Conservation (phyloP, 2,113 vertebrate species). For the Salvelinus alpinus region DNA sequence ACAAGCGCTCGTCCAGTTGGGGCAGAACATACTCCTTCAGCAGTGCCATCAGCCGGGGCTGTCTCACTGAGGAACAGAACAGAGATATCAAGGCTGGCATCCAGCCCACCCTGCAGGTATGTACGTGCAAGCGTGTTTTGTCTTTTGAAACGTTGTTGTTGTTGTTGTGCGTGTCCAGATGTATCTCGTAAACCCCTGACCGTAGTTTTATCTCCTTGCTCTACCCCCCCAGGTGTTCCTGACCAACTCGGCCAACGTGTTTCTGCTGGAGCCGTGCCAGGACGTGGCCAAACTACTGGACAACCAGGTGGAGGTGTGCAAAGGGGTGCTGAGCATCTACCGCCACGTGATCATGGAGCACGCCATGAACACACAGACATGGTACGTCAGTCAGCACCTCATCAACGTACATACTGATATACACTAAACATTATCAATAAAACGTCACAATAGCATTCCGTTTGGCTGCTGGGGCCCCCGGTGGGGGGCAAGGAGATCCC, state of each 20-base stretch:
- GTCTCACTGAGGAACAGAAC: constrained; percentile 85
- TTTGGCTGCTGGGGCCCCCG: too few species aligned
- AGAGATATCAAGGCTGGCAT: constrained; percentile 85
- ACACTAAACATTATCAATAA: too few species aligned
- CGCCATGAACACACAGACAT: constrained; percentile 90
- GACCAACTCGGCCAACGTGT: constrained; percentile 94
- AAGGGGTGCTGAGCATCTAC: constrained; percentile 91
- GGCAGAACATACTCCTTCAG: constrained; percentile 95
- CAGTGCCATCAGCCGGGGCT: constrained; percentile 91
- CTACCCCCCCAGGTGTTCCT: constrained; percentile 85
- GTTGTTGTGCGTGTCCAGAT: too few species aligned
- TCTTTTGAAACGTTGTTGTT: too few species aligned
- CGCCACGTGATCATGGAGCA: constrained; percentile 98
- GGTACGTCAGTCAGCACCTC: constrained; percentile 69
- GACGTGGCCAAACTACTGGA: constrained; percentile 91
- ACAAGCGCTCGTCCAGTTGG: constrained; percentile 96
- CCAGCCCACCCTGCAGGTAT: constrained; percentile 87
- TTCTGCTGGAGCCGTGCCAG: constrained; percentile 91
- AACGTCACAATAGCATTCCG: too few species aligned
- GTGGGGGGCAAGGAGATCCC: too few species aligned
- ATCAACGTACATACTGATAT: too few species aligned
- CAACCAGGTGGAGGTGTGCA: constrained; percentile 95
- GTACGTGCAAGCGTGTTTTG: too few species aligned
- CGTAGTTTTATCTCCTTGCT: not conserved
- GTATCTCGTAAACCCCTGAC: not conserved